Conservation (phyloP, 1,140 invertebrate species). For the Penaeus chinensis region DNA sequence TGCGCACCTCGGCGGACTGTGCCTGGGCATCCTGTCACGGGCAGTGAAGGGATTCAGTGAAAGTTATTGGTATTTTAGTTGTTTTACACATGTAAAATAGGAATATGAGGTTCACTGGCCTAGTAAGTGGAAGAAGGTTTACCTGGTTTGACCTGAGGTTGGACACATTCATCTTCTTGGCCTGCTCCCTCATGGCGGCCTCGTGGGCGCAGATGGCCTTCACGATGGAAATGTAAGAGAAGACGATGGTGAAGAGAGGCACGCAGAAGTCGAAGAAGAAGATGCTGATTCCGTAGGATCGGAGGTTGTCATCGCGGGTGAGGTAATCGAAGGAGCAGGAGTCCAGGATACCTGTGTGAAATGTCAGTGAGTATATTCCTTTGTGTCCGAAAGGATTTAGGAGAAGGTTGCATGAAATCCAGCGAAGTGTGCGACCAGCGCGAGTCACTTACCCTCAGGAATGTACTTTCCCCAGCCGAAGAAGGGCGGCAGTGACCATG, state of each 20-base stretch:
- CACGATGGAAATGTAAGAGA: constrained; percentile 70
- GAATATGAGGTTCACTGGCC: too few relatives aligned
- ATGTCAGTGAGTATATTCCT: too few relatives aligned
- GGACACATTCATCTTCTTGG: constrained; percentile 63
- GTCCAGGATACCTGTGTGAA: constrained; percentile 40
- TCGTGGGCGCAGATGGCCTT: constrained; percentile 60
- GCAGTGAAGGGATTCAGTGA: too few relatives aligned
- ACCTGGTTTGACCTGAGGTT: constrained; percentile 68
- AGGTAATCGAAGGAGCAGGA: constrained; percentile 65
- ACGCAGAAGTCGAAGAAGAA: constrained; percentile 58
- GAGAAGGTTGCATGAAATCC: too few relatives aligned
- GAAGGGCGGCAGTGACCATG: constrained; percentile 62
- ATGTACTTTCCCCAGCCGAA: constrained; percentile 65
- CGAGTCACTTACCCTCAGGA: constrained; percentile 47
- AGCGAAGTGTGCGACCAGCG: too few relatives aligned
- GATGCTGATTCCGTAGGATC: constrained; percentile 58
- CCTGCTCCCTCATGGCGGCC: too few relatives aligned
- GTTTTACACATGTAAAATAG: too few relatives aligned
- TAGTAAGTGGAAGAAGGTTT: constrained; percentile 64
- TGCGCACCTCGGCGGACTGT: too few relatives aligned
- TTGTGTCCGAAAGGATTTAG: too few relatives aligned
- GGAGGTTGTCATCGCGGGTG: not conserved
- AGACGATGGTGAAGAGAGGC: constrained; percentile 63
- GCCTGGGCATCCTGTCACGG: too few relatives aligned
- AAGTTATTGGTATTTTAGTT: too few relatives aligned